A percentile compares a stretch with the other conserved stretches of the same genome.
Conservation (phyloP, 1,140 invertebrate species). For the Drosophila sucinea region DNA sequence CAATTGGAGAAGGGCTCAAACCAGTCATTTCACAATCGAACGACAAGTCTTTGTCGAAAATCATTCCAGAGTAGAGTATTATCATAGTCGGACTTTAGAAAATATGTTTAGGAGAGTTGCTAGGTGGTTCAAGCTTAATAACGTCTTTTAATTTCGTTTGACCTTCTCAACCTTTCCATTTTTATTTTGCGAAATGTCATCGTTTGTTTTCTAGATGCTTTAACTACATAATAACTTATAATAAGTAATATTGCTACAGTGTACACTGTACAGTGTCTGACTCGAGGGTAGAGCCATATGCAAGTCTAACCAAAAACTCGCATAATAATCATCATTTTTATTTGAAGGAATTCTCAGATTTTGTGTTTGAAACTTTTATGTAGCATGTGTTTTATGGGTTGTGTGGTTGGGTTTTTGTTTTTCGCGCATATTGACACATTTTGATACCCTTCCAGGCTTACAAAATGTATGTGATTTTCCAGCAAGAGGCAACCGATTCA, state of each 20-base stretch:
- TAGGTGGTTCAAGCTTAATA: too few species aligned
- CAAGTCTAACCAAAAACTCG: background rate
- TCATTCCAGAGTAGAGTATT: background rate
- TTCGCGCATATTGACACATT: background rate
- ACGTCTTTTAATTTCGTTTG: background rate
- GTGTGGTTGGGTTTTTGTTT: background rate
- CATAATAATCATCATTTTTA: conserved; percentile 13
- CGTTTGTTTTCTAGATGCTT: background rate
- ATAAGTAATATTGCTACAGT: background rate
- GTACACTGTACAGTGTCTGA: background rate
- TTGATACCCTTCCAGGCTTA: background rate
- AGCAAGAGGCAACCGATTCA: too few species aligned
- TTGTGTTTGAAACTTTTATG: conserved; percentile 40
- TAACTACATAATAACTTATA: conserved; percentile 1
- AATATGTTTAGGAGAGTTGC: too few species aligned
- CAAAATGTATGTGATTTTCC: too few species aligned
- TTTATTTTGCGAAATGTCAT: background rate
- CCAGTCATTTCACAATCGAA: too few species aligned
- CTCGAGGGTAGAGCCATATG: background rate
- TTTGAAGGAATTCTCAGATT: conserved; percentile 8
- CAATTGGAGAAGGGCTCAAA: too few species aligned
- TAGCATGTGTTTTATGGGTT: conserved; percentile 27
- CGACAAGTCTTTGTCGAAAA: too few species aligned
- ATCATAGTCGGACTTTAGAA: background rate
- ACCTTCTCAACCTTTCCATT: background rate